Evolutionary conservation across 2,797 vertebrate species (phyloP).

Genomic region (Crypturellus tataupa): DNA sequence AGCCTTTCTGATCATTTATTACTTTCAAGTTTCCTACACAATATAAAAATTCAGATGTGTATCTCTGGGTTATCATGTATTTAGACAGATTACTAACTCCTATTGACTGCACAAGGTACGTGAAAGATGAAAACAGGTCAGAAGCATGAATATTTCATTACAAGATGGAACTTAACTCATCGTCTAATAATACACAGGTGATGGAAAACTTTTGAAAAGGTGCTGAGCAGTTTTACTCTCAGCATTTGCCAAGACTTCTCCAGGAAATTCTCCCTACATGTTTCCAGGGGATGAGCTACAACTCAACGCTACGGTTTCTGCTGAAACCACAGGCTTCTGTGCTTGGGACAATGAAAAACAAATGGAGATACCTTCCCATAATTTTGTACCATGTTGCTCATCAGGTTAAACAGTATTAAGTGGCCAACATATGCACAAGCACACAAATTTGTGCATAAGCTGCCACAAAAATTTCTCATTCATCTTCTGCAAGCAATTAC

Average conservation of each 20-base stretch:
- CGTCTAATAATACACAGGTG: not conserved
- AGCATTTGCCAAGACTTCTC: not conserved
- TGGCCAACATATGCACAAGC: fast-evolving
- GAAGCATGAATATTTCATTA: not conserved
- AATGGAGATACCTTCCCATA: not conserved
- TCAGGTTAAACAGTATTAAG: not conserved
- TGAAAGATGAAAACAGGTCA: not conserved
- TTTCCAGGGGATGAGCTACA: not conserved
- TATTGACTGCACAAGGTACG: not conserved
- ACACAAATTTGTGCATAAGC: not conserved
- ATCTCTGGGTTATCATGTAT: not conserved
- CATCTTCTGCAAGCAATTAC: not conserved
- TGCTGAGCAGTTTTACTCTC: not conserved
- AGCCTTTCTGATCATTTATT: not conserved
- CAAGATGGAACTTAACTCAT: not conserved
- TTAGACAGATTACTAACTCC: not conserved
- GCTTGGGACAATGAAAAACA: not conserved
- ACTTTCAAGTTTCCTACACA: not conserved
- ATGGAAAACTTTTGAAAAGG: not conserved
- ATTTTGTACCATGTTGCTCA: not conserved
- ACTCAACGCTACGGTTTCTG: not conserved
- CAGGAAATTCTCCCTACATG: not conserved
- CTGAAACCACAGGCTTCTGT: not conserved
- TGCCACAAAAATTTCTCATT: not conserved
- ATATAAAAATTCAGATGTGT: not conserved